phyloP scores from a whole-genome alignment of 2,113 vertebrate species.

The Cranoglanis bouderius region DNA sequence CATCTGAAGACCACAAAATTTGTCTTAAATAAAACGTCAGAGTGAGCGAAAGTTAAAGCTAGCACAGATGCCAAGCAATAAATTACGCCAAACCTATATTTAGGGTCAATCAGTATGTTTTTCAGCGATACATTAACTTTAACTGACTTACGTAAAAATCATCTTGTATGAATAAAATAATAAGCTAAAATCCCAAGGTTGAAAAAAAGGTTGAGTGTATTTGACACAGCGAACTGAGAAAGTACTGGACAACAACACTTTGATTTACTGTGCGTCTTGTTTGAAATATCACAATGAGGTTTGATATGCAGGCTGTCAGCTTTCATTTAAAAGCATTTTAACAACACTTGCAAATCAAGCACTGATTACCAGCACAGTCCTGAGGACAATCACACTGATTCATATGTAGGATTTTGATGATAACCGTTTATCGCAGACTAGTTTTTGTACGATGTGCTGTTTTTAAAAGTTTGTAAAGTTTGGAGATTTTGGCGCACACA shows the following conservation, averaged over 20 bases:
- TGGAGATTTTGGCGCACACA: conserved; percentile 52
- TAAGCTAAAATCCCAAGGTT: background rate
- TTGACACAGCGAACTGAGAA: background rate
- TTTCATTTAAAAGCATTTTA: conserved; percentile 12
- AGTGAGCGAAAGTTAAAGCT: background rate
- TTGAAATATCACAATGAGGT: conserved; percentile 15
- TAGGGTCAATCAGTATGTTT: background rate
- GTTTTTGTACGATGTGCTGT: conserved; percentile 23
- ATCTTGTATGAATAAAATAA: background rate
- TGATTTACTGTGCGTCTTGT: background rate
- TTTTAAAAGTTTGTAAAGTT: conserved; percentile 36
- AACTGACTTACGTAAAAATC: background rate
- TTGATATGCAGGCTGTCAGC: conserved; percentile 12
- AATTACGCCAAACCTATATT: background rate
- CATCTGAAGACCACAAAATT: background rate
- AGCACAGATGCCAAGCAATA: background rate
- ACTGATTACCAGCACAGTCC: conserved; percentile 27
- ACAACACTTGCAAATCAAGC: conserved; percentile 5
- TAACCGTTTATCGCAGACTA: background rate
- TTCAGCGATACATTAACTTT: background rate
- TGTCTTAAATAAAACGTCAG: background rate
- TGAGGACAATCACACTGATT: conserved; percentile 49
- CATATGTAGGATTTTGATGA: background rate
- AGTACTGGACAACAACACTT: background rate
- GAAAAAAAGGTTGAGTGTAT: background rate